Evolutionary conservation across 2,888 invertebrate species (phyloP).

Genomic region (Meliscaeva auricollis): DNA sequence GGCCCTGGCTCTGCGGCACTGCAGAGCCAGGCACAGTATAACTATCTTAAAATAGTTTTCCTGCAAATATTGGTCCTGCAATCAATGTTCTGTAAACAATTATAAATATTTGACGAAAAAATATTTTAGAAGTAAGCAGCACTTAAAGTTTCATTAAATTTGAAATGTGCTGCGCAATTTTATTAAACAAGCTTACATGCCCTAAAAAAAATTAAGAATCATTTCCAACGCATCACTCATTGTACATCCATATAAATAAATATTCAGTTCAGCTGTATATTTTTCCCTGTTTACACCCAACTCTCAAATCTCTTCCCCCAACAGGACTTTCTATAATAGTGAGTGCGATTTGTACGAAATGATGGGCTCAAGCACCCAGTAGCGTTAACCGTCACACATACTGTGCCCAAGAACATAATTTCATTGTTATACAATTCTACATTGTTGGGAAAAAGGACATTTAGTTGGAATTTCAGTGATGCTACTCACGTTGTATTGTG

Average conservation of each 20-base stretch:
- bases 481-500: conserved; percentile 43
- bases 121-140: not conserved
- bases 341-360: conserved; percentile 55
- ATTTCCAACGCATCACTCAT: conserved; percentile 32
- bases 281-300: conserved; percentile 17
- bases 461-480: conserved; percentile 51
- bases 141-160: not conserved
- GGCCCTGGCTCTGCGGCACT: too few species aligned
- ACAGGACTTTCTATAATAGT: not conserved
- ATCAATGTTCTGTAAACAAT: too few species aligned
- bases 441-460: conserved; percentile 49
- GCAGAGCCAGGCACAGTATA: too few species aligned
- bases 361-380: conserved; percentile 62
- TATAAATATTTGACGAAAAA: not conserved
- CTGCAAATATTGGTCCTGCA: too few species aligned
- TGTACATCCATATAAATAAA: not conserved
- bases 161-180: conserved; percentile 49
- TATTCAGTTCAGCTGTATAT: conserved; percentile 40
- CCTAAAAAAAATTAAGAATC: conserved; percentile 35
- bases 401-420: conserved; percentile 39
- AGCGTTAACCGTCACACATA: conserved; percentile 47
- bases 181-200: conserved; percentile 52
- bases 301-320: conserved; percentile 13
- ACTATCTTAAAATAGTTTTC: too few species aligned
- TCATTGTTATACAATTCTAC: conserved; percentile 52